Conservation (phyloP, 2,888 invertebrate genomes). For the Microdon myrmicae region DNA sequence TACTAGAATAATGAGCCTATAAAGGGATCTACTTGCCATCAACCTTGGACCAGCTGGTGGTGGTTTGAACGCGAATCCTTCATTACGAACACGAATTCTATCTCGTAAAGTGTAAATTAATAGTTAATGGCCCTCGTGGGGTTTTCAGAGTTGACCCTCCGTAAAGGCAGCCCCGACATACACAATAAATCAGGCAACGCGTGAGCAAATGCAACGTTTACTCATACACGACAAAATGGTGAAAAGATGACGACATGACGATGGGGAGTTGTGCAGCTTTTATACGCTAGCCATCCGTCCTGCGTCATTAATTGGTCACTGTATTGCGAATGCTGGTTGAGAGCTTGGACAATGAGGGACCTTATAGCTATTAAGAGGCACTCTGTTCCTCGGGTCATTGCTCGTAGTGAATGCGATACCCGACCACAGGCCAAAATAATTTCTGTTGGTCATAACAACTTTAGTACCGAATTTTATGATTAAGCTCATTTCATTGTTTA, state of each 20-base stretch:
- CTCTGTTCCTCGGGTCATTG: no score
- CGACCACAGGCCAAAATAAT: no score
- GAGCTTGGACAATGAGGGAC: no score
- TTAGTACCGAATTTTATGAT: slow-evolving; percentile 38
- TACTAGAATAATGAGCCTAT: slow-evolving; percentile 42
- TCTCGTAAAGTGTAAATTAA: slow-evolving; percentile 51
- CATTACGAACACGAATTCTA: slow-evolving; percentile 41
- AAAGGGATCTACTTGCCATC: slow-evolving; percentile 25
- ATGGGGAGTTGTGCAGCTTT: slow-evolving; percentile 22
- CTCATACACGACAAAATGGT: slow-evolving; percentile 4
- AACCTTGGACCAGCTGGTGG: slow-evolving; percentile 12
- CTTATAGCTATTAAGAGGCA: no score
- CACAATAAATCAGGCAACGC: slow-evolving; percentile 44
- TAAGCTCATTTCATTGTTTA: slow-evolving; percentile 36
- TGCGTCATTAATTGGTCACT: slow-evolving; percentile 47
- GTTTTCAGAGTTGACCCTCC: no score
- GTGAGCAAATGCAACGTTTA: slow-evolving; percentile 40
- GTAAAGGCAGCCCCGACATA: slow-evolving; percentile 29
- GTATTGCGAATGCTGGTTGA: no score
- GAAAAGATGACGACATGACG: slow-evolving; percentile 1
- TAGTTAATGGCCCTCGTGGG: slow-evolving; percentile 48
- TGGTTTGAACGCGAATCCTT: slow-evolving; percentile 37
- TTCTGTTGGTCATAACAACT: slow-evolving; percentile 31
- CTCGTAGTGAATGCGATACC: no score
- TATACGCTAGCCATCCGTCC: no score